Conservation (phyloP, 2,113 vertebrate species). For the Eretmochelys imbricata region DNA sequence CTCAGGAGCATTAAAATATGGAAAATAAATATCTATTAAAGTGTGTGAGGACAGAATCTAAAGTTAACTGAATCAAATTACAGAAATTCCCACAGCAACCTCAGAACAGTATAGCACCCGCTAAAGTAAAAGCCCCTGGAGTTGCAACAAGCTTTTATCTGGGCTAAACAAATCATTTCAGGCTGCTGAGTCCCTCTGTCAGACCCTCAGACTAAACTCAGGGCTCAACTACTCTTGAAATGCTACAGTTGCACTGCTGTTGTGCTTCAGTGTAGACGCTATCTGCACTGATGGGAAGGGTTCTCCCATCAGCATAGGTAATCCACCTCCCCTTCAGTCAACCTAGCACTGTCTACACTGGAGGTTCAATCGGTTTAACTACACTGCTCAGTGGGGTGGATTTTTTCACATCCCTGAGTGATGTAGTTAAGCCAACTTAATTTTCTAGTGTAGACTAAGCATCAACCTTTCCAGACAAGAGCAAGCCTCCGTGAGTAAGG, state of each 20-base stretch:
- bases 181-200: neutral
- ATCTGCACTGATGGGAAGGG: neutral
- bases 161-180: neutral
- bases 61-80: neutral
- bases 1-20: neutral
- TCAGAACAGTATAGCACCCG: neutral
- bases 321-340: neutral
- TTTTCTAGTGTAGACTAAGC: neutral
- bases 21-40: neutral
- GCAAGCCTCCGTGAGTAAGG: neutral
- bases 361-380: neutral
- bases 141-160: neutral
- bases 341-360: neutral
- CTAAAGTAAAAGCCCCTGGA: neutral
- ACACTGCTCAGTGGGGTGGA: neutral
- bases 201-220: neutral
- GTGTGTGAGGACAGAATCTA: too few species aligned
- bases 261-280: neutral
- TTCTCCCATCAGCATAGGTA: too few species aligned
- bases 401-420: neutral
- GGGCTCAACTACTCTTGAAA: neutral
- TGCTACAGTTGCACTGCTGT: neutral
- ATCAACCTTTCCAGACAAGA: neutral
- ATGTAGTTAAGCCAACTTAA: neutral
- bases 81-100: neutral